Evolutionary conservation across 2,113 vertebrate species (phyloP).

Genomic region (Amblyopsis rosae): DNA sequence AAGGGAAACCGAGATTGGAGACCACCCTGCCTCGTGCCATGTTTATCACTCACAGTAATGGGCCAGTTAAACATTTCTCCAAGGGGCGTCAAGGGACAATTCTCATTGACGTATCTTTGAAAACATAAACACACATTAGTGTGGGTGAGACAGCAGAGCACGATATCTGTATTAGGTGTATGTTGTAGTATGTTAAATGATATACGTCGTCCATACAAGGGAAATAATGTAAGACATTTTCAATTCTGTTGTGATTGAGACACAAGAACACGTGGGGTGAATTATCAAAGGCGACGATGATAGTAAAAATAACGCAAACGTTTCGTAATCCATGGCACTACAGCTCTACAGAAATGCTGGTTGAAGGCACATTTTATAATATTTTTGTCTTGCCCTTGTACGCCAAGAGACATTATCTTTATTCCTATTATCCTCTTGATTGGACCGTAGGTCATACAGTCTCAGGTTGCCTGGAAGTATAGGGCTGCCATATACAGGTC

Average conservation of each 20-base stretch:
- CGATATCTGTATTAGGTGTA: not conserved
- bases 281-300: not conserved
- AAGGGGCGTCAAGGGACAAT: slow-evolving; percentile 24
- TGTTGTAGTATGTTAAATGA: not conserved
- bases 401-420: slow-evolving; percentile 35
- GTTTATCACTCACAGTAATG: slow-evolving; percentile 40
- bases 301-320: no score
- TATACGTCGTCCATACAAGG: not conserved
- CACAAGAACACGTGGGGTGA: not conserved
- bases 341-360: slow-evolving; percentile 12
- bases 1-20: slow-evolving; percentile 58
- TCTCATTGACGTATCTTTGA: slow-evolving; percentile 30
- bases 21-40: slow-evolving; percentile 11
- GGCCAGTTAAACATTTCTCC: slow-evolving; percentile 47
- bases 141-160: not conserved
- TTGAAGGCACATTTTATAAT: slow-evolving; percentile 22
- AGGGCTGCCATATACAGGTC: slow-evolving; percentile 19
- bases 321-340: no score
- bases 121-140: slow-evolving; percentile 5
- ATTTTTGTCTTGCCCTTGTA: slow-evolving; percentile 18
- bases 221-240: slow-evolving; percentile 16
- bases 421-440: slow-evolving; percentile 18
- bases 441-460: not conserved
- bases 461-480: slow-evolving; percentile 12
- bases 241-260: slow-evolving; percentile 21